phyloP scores from a whole-genome alignment of 2,888 invertebrate species.

The Brassicogethes aeneus region DNA sequence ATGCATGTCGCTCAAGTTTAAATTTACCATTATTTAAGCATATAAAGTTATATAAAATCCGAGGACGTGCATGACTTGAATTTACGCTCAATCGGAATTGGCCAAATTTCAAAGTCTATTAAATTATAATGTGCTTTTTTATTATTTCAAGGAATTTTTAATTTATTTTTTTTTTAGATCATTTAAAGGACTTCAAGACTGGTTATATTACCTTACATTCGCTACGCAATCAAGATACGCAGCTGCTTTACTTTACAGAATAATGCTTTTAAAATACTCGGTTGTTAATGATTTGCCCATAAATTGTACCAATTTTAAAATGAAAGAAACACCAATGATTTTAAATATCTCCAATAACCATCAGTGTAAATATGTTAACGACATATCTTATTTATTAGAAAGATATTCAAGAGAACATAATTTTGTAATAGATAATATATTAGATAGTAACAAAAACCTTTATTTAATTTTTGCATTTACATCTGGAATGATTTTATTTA shows the following conservation, averaged over 20 bases:
- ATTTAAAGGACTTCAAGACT: slow-evolving; percentile 68
- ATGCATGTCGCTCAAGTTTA: too few species aligned
- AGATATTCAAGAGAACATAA: slow-evolving; percentile 54
- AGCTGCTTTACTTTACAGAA: slow-evolving; percentile 63
- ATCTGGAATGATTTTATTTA: slow-evolving; percentile 69
- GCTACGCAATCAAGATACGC: slow-evolving; percentile 73
- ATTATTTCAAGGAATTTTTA: too few species aligned
- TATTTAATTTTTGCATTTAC: slow-evolving; percentile 77
- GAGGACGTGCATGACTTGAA: too few species aligned
- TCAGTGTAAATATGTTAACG: slow-evolving; percentile 61
- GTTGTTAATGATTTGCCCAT: slow-evolving; percentile 42
- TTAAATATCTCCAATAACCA: slow-evolving; percentile 40
- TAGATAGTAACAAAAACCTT: slow-evolving; percentile 68
- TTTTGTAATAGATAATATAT: slow-evolving; percentile 48
- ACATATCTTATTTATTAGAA: slow-evolving; percentile 62
- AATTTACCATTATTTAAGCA: too few species aligned
- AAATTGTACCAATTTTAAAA: slow-evolving; percentile 48
- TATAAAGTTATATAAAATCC: too few species aligned
- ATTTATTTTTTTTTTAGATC: slow-evolving; percentile 49
- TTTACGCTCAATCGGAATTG: too few species aligned
- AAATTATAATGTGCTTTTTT: too few species aligned
- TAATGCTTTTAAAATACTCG: slow-evolving; percentile 51
- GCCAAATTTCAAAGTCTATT: too few species aligned
- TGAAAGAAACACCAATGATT: slow-evolving; percentile 48
- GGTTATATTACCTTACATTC: slow-evolving; percentile 73